Percentiles rank a stretch among this genome's conserved stretches.
Conservation (phyloP, 2,113 vertebrate genomes). For the Entelurus aequoreus region DNA sequence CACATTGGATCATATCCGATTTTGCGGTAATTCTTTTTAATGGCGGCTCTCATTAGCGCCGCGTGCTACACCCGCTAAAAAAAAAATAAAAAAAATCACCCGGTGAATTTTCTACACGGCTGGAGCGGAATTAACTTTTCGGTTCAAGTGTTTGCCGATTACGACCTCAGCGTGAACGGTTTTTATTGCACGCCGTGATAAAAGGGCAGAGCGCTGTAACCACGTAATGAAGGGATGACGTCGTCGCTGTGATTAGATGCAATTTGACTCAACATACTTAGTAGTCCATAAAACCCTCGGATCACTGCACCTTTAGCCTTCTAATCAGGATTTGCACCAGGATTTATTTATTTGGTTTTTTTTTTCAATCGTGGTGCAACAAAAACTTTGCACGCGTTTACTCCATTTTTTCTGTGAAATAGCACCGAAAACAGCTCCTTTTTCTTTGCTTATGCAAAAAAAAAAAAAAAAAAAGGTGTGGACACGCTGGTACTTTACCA, state of each 20-base stretch:
- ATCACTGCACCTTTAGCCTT: constrained; percentile 2
- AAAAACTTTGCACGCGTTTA: no score
- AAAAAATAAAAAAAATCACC: neutral
- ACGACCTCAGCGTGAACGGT: neutral
- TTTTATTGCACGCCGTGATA: neutral
- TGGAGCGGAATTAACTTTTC: neutral
- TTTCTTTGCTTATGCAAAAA: neutral
- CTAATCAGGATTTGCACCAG: neutral
- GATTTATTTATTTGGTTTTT: no score
- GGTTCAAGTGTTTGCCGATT: neutral
- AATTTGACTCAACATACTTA: neutral
- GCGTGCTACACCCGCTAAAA: neutral
- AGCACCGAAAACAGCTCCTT: neutral
- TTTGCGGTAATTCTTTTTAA: neutral
- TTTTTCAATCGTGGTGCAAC: neutral
- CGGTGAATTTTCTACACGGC: no score
- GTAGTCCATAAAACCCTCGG: constrained; percentile 6
- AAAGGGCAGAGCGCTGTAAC: neutral
- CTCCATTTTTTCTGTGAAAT: constrained; percentile 7
- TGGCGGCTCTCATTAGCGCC: neutral
- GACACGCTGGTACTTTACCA: constrained; percentile 1
- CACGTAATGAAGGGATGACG: neutral
- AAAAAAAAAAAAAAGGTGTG: neutral
- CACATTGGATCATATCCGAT: neutral
- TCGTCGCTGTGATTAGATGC: neutral